phyloP scores from a whole-genome alignment of 2,113 vertebrate species.

The Indri indri region DNA sequence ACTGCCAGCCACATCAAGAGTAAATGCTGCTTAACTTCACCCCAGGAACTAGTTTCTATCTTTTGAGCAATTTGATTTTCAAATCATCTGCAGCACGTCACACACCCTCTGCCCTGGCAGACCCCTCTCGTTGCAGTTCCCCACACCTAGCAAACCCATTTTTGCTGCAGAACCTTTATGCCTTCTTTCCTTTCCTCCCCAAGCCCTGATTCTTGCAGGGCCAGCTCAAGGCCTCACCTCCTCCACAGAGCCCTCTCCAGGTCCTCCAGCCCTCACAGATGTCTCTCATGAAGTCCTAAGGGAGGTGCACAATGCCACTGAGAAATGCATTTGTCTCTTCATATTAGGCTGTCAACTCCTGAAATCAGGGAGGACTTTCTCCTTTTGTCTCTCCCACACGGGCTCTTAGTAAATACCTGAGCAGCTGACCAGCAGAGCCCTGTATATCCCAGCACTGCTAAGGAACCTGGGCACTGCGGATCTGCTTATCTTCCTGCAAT shows the following conservation, averaged over 20 bases:
- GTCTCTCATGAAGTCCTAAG: neutral
- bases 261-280: neutral
- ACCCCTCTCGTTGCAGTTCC: neutral
- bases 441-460: neutral
- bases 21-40: neutral
- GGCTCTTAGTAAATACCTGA: neutral
- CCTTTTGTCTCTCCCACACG: neutral
- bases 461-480: neutral
- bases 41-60: neutral
- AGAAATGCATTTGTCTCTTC: neutral
- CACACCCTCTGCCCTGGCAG: neutral
- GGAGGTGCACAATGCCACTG: neutral
- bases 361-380: neutral
- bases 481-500: neutral
- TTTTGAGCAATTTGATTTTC: neutral
- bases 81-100: neutral
- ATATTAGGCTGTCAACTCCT: neutral
- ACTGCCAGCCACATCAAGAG: neutral
- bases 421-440: neutral
- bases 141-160: neutral
- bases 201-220: neutral
- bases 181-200: neutral
- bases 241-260: neutral
- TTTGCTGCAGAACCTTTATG: neutral
- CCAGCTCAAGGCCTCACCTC: neutral